Conservation (phyloP, 2,888 invertebrate genomes). For the Muscina levida region DNA sequence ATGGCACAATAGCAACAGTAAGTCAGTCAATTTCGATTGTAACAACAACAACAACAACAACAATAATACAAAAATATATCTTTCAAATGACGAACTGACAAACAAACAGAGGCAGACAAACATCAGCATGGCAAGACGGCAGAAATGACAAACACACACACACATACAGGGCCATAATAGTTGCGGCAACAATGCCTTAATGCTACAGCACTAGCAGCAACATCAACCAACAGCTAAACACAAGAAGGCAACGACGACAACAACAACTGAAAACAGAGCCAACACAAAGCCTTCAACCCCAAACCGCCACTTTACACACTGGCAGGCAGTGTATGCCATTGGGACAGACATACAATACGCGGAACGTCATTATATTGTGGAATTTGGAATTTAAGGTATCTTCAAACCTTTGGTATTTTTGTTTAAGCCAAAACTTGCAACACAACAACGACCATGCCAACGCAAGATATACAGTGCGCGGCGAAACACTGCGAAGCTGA, state of each 20-base stretch:
- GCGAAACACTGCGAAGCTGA: background rate
- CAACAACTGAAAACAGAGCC: background rate
- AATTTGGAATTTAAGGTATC: constrained; percentile 66
- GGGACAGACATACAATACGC: constrained; percentile 56
- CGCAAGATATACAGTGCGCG: constrained; percentile 5
- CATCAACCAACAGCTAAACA: constrained; percentile 18
- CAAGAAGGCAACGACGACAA: constrained; percentile 6
- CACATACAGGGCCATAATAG: constrained; percentile 48
- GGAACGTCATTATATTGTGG: constrained; percentile 65
- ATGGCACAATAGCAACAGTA: constrained; percentile 64
- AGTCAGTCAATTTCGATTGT: constrained; percentile 60
- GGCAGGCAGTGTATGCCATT: background rate
- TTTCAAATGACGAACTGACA: constrained; percentile 61
- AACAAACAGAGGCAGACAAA: constrained; percentile 40
- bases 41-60: constrained; percentile 47
- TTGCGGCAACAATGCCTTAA: constrained; percentile 51
- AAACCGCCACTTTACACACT: background rate
- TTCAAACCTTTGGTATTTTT: constrained; percentile 65
- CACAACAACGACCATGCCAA: constrained; percentile 34
- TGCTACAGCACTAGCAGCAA: constrained; percentile 38
- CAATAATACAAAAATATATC: constrained; percentile 15
- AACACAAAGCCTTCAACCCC: constrained; percentile 24
- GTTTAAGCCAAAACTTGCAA: constrained; percentile 42
- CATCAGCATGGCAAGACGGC: constrained; percentile 38
- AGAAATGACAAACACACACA: constrained; percentile 26